phyloP scores from a whole-genome alignment of 2,888 invertebrate genomes.

The Pilophorus perplexus region DNA sequence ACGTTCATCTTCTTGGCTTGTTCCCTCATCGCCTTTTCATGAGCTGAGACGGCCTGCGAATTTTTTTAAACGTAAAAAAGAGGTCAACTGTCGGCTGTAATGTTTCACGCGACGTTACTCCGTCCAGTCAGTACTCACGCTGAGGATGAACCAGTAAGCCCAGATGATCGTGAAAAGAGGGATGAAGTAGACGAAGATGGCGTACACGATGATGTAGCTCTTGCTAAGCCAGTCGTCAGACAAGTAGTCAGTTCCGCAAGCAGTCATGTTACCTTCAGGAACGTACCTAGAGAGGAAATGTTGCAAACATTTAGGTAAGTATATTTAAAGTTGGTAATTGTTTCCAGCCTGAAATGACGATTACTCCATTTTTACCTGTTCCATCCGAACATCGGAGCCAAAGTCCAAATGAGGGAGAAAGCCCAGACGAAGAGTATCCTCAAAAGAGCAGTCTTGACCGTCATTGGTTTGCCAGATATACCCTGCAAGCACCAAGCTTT shows the following conservation, averaged over 20 bases:
- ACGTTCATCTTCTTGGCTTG: constrained; percentile 95
- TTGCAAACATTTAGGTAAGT: not conserved
- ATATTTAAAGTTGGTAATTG: not conserved
- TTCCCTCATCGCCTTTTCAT: constrained; percentile 82
- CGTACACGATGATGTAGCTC: constrained; percentile 76
- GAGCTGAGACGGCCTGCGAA: constrained; percentile 72
- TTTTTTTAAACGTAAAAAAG: too few relatives aligned
- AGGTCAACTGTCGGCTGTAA: too few relatives aligned
- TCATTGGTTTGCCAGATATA: constrained; percentile 79
- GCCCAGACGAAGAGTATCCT: constrained; percentile 77
- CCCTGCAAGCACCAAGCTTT: constrained; percentile 54
- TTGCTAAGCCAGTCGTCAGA: constrained; percentile 70
- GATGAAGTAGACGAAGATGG: constrained; percentile 72
- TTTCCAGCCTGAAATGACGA: too few relatives aligned
- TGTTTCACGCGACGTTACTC: too few relatives aligned
- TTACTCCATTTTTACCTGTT: too few relatives aligned
- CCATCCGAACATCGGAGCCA: constrained; percentile 85
- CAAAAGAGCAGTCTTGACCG: constrained; percentile 72
- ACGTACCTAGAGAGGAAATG: constrained; percentile 68
- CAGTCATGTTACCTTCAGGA: constrained; percentile 91
- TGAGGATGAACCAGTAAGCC: constrained; percentile 84
- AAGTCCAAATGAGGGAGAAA: constrained; percentile 74
- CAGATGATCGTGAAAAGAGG: constrained; percentile 79
- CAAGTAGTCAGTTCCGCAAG: constrained; percentile 86
- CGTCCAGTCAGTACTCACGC: constrained; percentile 53